Evolutionary conservation across 2,113 vertebrate genomes (phyloP), one percentile per base, ranked within the genome.

Genomic region (Heterotis niloticus): DNA sequence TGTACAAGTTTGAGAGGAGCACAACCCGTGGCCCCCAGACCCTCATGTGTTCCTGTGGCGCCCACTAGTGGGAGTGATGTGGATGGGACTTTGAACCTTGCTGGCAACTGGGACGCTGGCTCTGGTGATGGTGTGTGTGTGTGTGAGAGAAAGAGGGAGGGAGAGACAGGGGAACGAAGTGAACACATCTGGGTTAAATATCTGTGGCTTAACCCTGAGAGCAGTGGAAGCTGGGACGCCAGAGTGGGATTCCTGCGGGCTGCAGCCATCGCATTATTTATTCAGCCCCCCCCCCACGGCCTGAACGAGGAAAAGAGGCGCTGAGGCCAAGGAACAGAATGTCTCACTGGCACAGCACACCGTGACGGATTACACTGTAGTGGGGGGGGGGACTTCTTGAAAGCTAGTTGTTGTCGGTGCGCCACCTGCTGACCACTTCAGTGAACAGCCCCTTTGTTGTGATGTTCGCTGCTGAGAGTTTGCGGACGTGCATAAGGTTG

Each of bases 241-340:
- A 90, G 87, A 87, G 85, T 84, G 89, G 88, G 91, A 91, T 90
- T 91, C 87, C 91, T 92, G 89, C 85, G 91, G 93, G 91, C 91
- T 94, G 91, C 89, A 89, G 91, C 87, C 90, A 90, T 90, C 92
- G 89, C 90, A 90, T 94, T 91, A 92, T 94, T 94, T 85, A 92
- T 94, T 91, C 83, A 86, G 84, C 84, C 88, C 88, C 90, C 84
- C 89, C 90, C 82, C 85, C 10, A 88, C 90, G 89, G 88, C 90
- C 86, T 85, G 87, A 89, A 87, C 88, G 90, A 90, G 90, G 86
- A 20, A 87, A 62, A 89, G 87, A 86, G 86, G 86, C 80, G 86
- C 80, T 81, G 83, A 84, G 86, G 89, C 88, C 85, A 88, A 80
- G 87, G 89, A 90, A 92, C 88, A 87, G 89, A 93, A 88, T 88